Base-by-base conservation (phyloP, 2,888 invertebrate species). In the Nemotelus pantherinus region DNA sequence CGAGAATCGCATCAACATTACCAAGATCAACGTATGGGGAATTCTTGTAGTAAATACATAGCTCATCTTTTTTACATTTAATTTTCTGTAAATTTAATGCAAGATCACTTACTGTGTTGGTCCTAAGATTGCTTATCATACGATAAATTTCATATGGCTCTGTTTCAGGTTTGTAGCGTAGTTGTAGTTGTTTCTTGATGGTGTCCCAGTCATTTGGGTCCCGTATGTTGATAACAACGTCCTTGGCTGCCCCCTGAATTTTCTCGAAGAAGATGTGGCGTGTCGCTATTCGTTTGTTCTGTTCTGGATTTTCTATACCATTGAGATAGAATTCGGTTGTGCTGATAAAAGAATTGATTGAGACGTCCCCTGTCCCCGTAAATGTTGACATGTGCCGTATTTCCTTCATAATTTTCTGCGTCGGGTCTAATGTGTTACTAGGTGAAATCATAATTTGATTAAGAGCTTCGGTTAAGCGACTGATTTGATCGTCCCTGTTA, bases 31-130 rank as follows among this genome's bases (percentile, higher is more conserved):
- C 77, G 50, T 48, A 57, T 43, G 50, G 53, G 25, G 68, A 67
- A 68, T 76, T 53, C 50, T 70, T 67, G 48, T 80, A 68, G 48
- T 80, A 79, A 9, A 80, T 48, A 25, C 57, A 70, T 6, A 80
- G 10, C 50, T 78, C 78, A 48, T 78, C 79, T 3, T 48, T 50
- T 50, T 68, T 68, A 53, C 41, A 50, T 50, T 68, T 68, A 25
- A 68, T 53, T 50, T 39, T 48, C 41, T 68, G 68, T n/a, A 68
- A 25, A 9, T 68, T 39, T 48, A 50, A 39, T 6, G 68, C 68
- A n/a, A 68, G 39, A 50, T 68, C 68, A 68, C 53, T 68, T 68
- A 68, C 53, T 3, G 50, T 50, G 41, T 50, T 48, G 10, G 6
- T 10, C 5, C 68, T n/a, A 47, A 50, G n/a, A 25, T 25, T 50